phyloP scores from a whole-genome alignment of 2,888 invertebrate species.

The Patella depressa region DNA sequence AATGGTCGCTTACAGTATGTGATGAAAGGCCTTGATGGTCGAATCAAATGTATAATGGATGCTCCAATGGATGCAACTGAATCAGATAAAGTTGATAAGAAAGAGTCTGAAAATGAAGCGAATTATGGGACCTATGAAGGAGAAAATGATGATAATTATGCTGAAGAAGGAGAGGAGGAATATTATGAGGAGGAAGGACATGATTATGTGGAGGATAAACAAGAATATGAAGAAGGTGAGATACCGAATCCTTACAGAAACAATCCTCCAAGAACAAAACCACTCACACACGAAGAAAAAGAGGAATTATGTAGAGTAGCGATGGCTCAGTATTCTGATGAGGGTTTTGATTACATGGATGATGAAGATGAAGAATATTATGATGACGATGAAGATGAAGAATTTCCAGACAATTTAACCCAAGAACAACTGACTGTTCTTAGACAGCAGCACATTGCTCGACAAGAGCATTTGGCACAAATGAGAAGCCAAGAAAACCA shows the following conservation, averaged over 20 bases:
- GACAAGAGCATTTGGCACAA: no score
- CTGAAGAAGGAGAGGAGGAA: background rate
- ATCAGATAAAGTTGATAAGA: background rate
- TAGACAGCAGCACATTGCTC: no score
- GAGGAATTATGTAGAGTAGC: background rate
- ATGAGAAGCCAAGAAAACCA: no score
- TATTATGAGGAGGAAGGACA: constrained; percentile 1
- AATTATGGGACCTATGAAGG: background rate
- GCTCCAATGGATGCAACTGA: background rate
- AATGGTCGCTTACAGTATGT: background rate
- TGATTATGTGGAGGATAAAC: background rate
- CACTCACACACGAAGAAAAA: background rate
- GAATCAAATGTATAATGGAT: constrained; percentile 6
- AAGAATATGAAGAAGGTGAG: background rate
- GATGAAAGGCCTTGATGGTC: background rate
- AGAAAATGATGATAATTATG: background rate
- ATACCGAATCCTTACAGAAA: background rate
- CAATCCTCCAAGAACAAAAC: no score
- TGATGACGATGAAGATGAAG: background rate
- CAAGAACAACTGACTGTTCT: no score
- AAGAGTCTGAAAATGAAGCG: background rate
- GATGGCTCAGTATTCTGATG: background rate
- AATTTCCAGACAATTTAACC: background rate
- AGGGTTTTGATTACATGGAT: background rate
- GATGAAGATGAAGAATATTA: background rate